Conservation (phyloP, 2,113 vertebrate genomes). For the Corythornis cristatus region DNA sequence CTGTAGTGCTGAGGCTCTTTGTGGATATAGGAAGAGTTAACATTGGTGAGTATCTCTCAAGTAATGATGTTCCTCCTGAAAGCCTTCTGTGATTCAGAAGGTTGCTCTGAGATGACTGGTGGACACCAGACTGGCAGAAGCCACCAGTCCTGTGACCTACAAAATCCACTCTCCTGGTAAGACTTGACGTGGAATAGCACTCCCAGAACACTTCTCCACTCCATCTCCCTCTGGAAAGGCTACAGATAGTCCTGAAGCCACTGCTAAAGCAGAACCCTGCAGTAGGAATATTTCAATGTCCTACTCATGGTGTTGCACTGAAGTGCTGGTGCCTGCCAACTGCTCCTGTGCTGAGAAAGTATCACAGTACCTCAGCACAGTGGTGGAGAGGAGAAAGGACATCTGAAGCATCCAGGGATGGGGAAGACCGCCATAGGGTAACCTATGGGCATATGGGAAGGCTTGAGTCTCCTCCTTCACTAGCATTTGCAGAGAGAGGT, state of each 20-base stretch:
- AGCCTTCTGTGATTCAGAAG: background rate
- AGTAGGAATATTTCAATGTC: background rate
- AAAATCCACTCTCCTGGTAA: background rate
- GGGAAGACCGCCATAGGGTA: background rate
- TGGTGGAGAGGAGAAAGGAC: background rate
- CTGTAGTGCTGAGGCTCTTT: conserved; percentile 85
- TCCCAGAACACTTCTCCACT: background rate
- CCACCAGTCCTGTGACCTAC: background rate
- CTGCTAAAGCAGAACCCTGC: background rate
- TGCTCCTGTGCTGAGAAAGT: background rate
- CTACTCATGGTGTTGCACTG: background rate
- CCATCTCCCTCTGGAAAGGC: fast-evolving
- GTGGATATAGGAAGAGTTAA: conserved; percentile 86
- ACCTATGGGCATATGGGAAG: fast-evolving
- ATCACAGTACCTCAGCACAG: fast-evolving
- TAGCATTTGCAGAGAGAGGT: background rate
- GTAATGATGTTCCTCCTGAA: background rate
- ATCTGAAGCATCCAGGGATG: background rate
- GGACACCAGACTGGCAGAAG: background rate
- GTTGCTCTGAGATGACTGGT: background rate
- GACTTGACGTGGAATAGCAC: background rate
- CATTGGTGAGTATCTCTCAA: conserved; percentile 72
- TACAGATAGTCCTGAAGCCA: background rate
- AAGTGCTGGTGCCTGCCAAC: background rate
- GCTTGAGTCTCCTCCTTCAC: background rate